Evolutionary conservation across 2,888 invertebrate genomes (phyloP).

Genomic region (Amiota mariae): DNA sequence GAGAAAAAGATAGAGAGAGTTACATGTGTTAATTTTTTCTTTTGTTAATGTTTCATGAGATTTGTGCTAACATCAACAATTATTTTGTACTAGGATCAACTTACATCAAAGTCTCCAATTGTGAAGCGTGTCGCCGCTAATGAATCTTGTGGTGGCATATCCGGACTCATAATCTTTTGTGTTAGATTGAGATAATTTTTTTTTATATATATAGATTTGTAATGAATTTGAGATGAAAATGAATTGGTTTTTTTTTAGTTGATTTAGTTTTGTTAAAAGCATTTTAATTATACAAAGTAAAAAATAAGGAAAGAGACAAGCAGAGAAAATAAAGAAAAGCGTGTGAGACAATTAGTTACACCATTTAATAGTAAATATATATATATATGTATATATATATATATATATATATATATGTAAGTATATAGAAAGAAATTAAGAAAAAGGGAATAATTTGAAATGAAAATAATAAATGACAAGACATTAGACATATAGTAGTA

Average conservation of each 20-base stretch:
- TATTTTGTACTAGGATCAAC: constrained; percentile 65
- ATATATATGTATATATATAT: constrained; percentile 6
- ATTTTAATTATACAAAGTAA: not conserved
- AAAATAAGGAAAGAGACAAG: constrained; percentile 14
- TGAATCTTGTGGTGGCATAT: constrained; percentile 77
- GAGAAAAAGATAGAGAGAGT: constrained; percentile 48
- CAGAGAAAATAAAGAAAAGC: constrained; percentile 33
- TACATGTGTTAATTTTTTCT: constrained; percentile 49
- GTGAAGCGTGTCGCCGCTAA: constrained; percentile 78
- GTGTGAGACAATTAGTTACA: constrained; percentile 64
- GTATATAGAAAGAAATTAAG: not conserved
- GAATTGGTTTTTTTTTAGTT: not conserved
- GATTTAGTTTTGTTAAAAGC: not conserved
- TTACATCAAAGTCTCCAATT: constrained; percentile 86
- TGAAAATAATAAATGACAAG: no score
- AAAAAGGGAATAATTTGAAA: not conserved
- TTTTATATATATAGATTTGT: constrained; percentile 37
- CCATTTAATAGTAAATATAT: not conserved
- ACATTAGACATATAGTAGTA: no score
- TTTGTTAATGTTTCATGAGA: constrained; percentile 27
- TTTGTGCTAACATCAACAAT: not conserved
- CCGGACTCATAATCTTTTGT: constrained; percentile 78
- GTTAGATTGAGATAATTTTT: constrained; percentile 48
- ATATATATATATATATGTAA: constrained; percentile 15
- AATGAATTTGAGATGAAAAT: constrained; percentile 34